Base-by-base conservation (phyloP, 2,888 invertebrate genomes). In the Spicauda simplicius region DNA sequence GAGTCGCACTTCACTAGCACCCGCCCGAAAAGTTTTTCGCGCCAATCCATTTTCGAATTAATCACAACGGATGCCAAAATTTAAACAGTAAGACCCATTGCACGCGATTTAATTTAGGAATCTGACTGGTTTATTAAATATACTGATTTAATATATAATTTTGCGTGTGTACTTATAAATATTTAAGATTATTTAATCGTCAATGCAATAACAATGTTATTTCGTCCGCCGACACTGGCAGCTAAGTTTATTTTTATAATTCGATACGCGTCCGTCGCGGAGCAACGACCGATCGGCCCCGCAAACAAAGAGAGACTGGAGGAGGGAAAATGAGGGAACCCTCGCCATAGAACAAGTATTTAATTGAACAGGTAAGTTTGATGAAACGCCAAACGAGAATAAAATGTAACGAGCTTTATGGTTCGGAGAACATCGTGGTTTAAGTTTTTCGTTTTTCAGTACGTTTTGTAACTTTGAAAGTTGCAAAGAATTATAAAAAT, bases 21-120 rank as follows among this genome's bases (percentile, higher is more conserved):
- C 79, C 93, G 92, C 1, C 95, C 95, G 75, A 95, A 95, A 74
- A 95, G 91, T 82, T 94, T 94, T 84, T 94, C 94, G 80, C 94
- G 94, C 95, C 95, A 95, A 85, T 94, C 94, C 86, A 92, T 91
- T 72, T 81, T 87, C 50, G 55, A 61, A 61, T 64, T 69, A 50
- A 30, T 12, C 54, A 54, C 48, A 41, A 54, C 66, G 45, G 60
- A 30, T 66, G 66, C 60, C 66, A 66, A 66, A 66, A 55, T 66
- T 66, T 12, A 60, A 66, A 66, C 33, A 45, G 48, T 19, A 33
- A 55, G 37, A 48, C 37, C 53, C 59, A 59, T 41, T 53, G 41
- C 25, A 52, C 50, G 52, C 50, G 50, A 50, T 18, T 18, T 50
- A 50, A 50, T 18, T 50, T n/a, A 11, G n/a, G 12, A 52, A 19